These are phyloP conservation scores for Oncorhynchus kisutch DNA, from an alignment of 2,113 vertebrate species.

Conservation along the genomic window DNA sequence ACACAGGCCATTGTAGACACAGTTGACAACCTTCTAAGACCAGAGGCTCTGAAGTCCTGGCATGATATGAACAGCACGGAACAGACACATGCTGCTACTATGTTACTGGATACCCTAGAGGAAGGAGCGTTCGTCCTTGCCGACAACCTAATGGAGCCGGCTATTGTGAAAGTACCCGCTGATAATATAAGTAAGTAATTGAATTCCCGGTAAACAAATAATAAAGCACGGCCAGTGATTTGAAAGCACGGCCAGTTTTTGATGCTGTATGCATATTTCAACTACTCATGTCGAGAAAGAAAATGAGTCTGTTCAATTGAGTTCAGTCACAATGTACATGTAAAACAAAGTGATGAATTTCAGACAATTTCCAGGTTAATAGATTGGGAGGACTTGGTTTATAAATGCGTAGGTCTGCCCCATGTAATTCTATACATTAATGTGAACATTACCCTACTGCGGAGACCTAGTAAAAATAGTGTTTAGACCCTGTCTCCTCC, in stretches of 20 bases:
- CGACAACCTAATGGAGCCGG: slow-evolving; percentile 96
- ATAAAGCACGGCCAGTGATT: background rate
- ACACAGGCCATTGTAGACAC: slow-evolving; percentile 97
- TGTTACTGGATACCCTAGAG: slow-evolving; percentile 95
- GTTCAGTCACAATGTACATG: slow-evolving; percentile 44
- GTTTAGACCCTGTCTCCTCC: slow-evolving; percentile 49
- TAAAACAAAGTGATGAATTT: slow-evolving; percentile 74
- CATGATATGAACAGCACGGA: slow-evolving; percentile 97
- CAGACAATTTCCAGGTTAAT: slow-evolving; percentile 58
- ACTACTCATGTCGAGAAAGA: slow-evolving; percentile 30
- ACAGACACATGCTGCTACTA: slow-evolving; percentile 95
- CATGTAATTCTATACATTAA: slow-evolving; percentile 64
- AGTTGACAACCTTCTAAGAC: slow-evolving; percentile 95
- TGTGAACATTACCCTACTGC: slow-evolving; percentile 57
- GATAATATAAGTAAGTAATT: slow-evolving; percentile 92
- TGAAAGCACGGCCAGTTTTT: background rate
- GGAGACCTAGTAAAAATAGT: slow-evolving; percentile 37
- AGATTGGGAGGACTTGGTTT: slow-evolving; percentile 57
- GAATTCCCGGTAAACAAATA: slow-evolving; percentile 28
- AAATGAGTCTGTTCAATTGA: slow-evolving; percentile 60
- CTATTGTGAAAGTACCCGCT: slow-evolving; percentile 94
- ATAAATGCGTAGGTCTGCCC: slow-evolving; percentile 52
- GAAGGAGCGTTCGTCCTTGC: slow-evolving; percentile 98
- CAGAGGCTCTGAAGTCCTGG: slow-evolving; percentile 95
- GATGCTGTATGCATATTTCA: background rate